Evolutionary conservation across 2,888 invertebrate species (phyloP).

Genomic region (Heliconius ismenius): DNA sequence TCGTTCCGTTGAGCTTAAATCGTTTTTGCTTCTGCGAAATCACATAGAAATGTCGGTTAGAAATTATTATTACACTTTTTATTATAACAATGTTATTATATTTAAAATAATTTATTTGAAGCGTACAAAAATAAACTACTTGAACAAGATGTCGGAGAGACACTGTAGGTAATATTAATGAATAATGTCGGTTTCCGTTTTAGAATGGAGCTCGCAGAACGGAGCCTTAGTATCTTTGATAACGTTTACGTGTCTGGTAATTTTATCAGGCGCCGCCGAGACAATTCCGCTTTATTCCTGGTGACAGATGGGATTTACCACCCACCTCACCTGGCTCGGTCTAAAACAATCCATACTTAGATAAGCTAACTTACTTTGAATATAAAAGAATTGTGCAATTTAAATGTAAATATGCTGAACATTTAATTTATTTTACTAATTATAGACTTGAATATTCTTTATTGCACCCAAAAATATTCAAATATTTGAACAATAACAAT

Average conservation of each 20-base stretch:
- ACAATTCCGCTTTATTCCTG: constrained; percentile 58
- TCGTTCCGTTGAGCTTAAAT: background rate
- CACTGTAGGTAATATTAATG: constrained; percentile 33
- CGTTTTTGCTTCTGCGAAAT: constrained; percentile 14
- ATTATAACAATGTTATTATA: background rate
- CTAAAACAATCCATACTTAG: constrained; percentile 48
- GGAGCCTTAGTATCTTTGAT: constrained; percentile 48
- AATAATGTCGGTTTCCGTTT: constrained; percentile 39
- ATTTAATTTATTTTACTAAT: no score
- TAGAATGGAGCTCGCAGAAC: constrained; percentile 39
- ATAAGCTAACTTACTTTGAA: constrained; percentile 38
- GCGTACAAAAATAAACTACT: constrained; percentile 10
- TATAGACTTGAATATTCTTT: no score
- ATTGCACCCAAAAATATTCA: no score
- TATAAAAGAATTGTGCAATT: constrained; percentile 10
- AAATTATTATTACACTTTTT: constrained; percentile 10
- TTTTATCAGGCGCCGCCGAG: constrained; percentile 57
- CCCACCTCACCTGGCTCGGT: constrained; percentile 51
- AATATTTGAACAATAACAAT: no score
- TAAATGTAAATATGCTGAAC: background rate
- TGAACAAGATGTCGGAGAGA: background rate
- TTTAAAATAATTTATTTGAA: constrained; percentile 11
- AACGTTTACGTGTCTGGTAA: constrained; percentile 62
- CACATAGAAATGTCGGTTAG: constrained; percentile 7
- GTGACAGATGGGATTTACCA: constrained; percentile 58